Evolutionary conservation across 1,140 invertebrate genomes (phyloP).

Genomic region (Limonius californicus): DNA sequence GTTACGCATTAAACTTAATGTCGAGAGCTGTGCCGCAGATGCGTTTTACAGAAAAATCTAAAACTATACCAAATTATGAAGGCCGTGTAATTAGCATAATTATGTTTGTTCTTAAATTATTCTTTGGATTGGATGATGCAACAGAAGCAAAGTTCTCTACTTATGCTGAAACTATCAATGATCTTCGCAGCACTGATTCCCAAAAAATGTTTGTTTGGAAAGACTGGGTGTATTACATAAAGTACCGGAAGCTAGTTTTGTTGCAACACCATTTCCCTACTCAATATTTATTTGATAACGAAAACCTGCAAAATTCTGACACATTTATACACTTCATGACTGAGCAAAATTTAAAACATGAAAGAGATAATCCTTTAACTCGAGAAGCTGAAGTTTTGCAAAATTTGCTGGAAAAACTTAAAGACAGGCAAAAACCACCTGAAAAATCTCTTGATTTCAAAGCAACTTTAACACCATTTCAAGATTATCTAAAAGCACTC

Average conservation of each 20-base stretch:
- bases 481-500: slow-evolving; percentile 22
- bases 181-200: slow-evolving; percentile 28
- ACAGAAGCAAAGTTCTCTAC: slow-evolving; percentile 58
- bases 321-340: slow-evolving; percentile 29
- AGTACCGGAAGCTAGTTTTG: slow-evolving; percentile 55
- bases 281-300: slow-evolving; percentile 14
- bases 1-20: slow-evolving; percentile 30
- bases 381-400: slow-evolving; percentile 23
- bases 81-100: slow-evolving; percentile 59
- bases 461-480: slow-evolving; percentile 32
- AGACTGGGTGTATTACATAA: slow-evolving; percentile 61
- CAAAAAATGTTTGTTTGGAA: slow-evolving; percentile 56
- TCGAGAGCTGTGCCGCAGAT: slow-evolving; percentile 27
- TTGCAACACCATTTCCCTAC: slow-evolving; percentile 54
- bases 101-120: slow-evolving; percentile 57
- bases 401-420: slow-evolving; percentile 28
- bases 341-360: slow-evolving; percentile 27
- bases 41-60: slow-evolving; percentile 18
- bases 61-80: slow-evolving; percentile 56
- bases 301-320: slow-evolving; percentile 24
- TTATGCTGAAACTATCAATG: slow-evolving; percentile 51
- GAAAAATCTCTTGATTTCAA: slow-evolving; percentile 20
- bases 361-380: slow-evolving; percentile 19
- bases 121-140: slow-evolving; percentile 60
- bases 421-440: slow-evolving; percentile 15